A percentile compares a stretch with the other conserved stretches of the same genome.
These are phyloP conservation scores for Rhinoptilus africanus DNA, from an alignment of 2,113 vertebrate species.

Conservation along the genomic window DNA sequence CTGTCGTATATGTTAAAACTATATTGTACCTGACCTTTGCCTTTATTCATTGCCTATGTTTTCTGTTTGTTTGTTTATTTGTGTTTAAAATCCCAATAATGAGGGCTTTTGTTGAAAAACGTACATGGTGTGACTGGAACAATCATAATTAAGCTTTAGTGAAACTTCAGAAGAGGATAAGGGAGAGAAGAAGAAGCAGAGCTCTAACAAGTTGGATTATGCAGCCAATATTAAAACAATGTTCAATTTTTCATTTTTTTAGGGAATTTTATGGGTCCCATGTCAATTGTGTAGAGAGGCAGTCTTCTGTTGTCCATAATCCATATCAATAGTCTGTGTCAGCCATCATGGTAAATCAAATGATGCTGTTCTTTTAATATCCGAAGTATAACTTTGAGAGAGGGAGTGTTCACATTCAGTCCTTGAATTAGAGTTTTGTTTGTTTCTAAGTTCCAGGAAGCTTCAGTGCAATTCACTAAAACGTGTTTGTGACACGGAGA, in stretches of 20 bases:
- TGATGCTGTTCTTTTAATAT: not conserved
- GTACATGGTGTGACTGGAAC: not conserved
- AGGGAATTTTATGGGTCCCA: not conserved
- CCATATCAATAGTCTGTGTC: not conserved
- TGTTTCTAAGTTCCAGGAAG: not conserved
- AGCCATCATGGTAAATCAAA: not conserved
- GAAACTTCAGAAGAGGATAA: not conserved
- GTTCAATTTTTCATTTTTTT: not conserved
- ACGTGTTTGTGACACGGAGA: not conserved
- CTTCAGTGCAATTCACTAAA: not conserved
- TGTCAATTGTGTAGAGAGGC: not conserved
- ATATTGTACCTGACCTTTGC: not conserved
- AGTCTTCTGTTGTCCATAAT: not conserved
- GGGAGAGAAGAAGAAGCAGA: not conserved
- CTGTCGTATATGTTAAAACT: not conserved
- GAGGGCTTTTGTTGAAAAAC: not conserved
- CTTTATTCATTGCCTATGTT: not conserved
- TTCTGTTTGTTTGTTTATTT: not conserved
- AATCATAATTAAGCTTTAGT: not conserved
- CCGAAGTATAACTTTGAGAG: not conserved
- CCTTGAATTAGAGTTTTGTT: not conserved
- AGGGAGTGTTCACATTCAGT: fast-evolving
- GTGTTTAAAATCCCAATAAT: not conserved
- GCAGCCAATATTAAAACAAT: not conserved
- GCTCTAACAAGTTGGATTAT: not conserved